Evolutionary conservation across 2,888 invertebrate species (phyloP).

Genomic region (Blastobasis adustella): DNA sequence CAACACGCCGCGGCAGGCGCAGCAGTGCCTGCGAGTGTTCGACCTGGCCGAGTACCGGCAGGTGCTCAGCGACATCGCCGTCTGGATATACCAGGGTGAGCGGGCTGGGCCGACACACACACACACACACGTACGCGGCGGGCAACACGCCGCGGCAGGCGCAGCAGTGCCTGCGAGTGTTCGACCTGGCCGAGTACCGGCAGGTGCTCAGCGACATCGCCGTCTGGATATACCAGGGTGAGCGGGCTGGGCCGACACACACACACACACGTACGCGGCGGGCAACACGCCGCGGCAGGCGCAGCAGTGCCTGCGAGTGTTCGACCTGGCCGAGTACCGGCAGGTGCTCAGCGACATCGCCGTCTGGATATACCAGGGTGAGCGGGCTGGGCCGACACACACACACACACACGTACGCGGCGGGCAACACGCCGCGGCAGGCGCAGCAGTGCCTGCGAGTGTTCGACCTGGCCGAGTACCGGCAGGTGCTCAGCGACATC

Average conservation of each 20-base stretch:
- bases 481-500: slow-evolving; percentile 87
- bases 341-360: slow-evolving; percentile 88
- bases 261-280: slow-evolving; percentile 79
- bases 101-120: neutral
- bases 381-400: neutral
- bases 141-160: slow-evolving; percentile 93
- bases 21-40: slow-evolving; percentile 93
- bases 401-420: slow-evolving; percentile 79
- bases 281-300: slow-evolving; percentile 93
- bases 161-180: slow-evolving; percentile 93
- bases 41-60: slow-evolving; percentile 94
- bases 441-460: slow-evolving; percentile 94
- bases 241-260: neutral
- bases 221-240: slow-evolving; percentile 87
- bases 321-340: slow-evolving; percentile 94
- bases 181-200: slow-evolving; percentile 94
- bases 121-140: slow-evolving; percentile 81
- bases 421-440: slow-evolving; percentile 90
- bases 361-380: slow-evolving; percentile 87
- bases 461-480: slow-evolving; percentile 95
- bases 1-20: slow-evolving; percentile 93
- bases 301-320: slow-evolving; percentile 93
- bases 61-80: slow-evolving; percentile 86
- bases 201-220: slow-evolving; percentile 88
- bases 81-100: slow-evolving; percentile 86